Evolutionary conservation across 2,113 vertebrate genomes (phyloP).

Genomic region (Eretmochelys imbricata): DNA sequence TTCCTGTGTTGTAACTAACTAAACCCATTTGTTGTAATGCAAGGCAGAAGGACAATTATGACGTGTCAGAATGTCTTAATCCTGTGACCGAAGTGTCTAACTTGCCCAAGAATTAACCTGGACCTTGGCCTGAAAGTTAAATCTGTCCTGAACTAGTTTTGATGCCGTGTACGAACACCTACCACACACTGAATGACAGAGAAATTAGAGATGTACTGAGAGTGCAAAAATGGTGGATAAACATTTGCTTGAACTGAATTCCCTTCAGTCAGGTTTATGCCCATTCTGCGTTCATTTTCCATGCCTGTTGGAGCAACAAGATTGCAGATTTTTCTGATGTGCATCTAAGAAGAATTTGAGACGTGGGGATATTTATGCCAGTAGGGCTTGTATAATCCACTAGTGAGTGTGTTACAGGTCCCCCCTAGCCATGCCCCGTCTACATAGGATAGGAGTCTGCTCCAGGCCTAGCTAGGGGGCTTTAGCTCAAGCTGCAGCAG

Average conservation of each 20-base stretch:
- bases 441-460: no score
- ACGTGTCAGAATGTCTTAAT: neutral
- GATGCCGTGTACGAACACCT: neutral
- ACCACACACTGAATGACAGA: neutral
- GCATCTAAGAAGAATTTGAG: neutral
- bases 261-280: neutral
- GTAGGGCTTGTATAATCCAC: no score
- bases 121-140: neutral
- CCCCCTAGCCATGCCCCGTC: no score
- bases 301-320: neutral
- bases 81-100: neutral
- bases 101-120: neutral
- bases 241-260: neutral
- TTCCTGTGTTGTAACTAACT: neutral
- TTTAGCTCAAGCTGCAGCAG: neutral
- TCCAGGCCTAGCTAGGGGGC: no score
- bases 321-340: neutral
- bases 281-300: neutral
- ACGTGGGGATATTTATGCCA: no score
- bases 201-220: neutral
- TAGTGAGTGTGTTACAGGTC: no score
- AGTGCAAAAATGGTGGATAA: neutral
- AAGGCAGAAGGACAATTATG: neutral
- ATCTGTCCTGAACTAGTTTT: neutral
- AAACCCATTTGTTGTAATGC: neutral